Percentiles rank a stretch among this genome's conserved stretches.
phyloP scores from a whole-genome alignment of 2,888 invertebrate species.

The Cinara cedri region DNA sequence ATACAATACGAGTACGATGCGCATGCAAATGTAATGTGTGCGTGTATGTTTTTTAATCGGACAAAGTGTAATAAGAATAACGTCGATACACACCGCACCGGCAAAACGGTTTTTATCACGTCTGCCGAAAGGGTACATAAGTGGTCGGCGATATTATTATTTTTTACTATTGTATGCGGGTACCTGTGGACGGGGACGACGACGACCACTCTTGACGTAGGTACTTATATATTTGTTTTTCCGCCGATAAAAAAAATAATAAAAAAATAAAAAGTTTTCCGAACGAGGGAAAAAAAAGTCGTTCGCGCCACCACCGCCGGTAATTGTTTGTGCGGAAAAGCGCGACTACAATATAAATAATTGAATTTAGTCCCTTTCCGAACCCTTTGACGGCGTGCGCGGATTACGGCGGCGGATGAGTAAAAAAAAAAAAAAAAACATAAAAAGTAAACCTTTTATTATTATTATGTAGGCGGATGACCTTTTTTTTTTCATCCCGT shows the following conservation, averaged over 20 bases:
- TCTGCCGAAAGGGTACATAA: neutral
- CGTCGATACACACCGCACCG: neutral
- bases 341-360: slow-evolving; percentile 56
- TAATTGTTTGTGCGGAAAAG: slow-evolving; percentile 46
- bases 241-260: slow-evolving; percentile 34
- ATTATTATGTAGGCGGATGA: slow-evolving; percentile 38
- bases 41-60: neutral
- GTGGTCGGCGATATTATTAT: slow-evolving; percentile 5
- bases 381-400: slow-evolving; percentile 55
- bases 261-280: slow-evolving; percentile 20
- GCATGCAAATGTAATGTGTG: too few species aligned
- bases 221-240: slow-evolving; percentile 19
- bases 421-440: slow-evolving; percentile 26
- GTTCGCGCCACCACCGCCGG: too few species aligned
- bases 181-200: neutral
- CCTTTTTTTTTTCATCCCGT: slow-evolving; percentile 41
- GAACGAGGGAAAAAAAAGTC: neutral
- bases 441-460: slow-evolving; percentile 52
- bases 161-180: too few species aligned
- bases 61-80: slow-evolving; percentile 17
- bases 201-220: neutral
- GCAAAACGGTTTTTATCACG: slow-evolving; percentile 6
- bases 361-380: slow-evolving; percentile 57
- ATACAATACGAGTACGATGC: too few species aligned
- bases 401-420: slow-evolving; percentile 16